Evolutionary conservation across 2,888 invertebrate genomes (phyloP).

Genomic region (Drosophila vallismaia): DNA sequence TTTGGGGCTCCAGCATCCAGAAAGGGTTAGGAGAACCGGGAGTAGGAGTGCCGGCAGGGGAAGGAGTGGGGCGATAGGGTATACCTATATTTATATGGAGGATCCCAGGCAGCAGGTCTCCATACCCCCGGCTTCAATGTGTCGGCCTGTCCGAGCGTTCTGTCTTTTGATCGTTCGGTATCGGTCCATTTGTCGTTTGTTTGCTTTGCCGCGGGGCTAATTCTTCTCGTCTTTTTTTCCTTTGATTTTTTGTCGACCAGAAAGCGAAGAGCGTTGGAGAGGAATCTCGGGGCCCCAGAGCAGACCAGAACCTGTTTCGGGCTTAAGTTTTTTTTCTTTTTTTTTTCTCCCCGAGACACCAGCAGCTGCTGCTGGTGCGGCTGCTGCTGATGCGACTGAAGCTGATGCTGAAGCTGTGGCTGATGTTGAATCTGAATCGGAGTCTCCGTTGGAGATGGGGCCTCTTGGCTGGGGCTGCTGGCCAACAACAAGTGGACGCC

Average conservation of each 20-base stretch:
- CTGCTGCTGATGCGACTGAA: slow-evolving; percentile 32
- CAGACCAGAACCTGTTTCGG: slow-evolving; percentile 48
- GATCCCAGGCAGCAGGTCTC: slow-evolving; percentile 39
- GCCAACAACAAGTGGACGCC: slow-evolving; percentile 74
- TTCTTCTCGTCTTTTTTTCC: slow-evolving; percentile 50
- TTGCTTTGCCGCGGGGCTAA: slow-evolving; percentile 79
- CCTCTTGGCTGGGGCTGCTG: slow-evolving; percentile 39
- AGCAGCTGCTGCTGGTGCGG: slow-evolving; percentile 48
- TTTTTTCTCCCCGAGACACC: slow-evolving; percentile 31
- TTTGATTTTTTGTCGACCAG: slow-evolving; percentile 15
- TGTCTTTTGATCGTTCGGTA: slow-evolving; percentile 79
- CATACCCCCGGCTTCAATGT: slow-evolving; percentile 15
- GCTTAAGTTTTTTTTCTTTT: slow-evolving; percentile 26
- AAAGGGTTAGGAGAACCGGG: slow-evolving; percentile 9
- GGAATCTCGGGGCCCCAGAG: slow-evolving; percentile 66
- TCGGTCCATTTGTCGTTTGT: slow-evolving; percentile 80
- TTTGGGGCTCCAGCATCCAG: slow-evolving; percentile 33
- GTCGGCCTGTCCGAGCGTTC: slow-evolving; percentile 62
- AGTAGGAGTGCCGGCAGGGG: background rate
- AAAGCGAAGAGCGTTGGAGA: slow-evolving; percentile 47
- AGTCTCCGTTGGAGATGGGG: slow-evolving; percentile 26
- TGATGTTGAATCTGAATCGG: slow-evolving; percentile 38
- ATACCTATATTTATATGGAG: slow-evolving; percentile 2
- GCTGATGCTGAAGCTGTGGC: slow-evolving; percentile 20
- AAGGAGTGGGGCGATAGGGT: slow-evolving; percentile 7